Base-by-base conservation (phyloP, 2,888 invertebrate genomes). In the Chironomus tentans region DNA sequence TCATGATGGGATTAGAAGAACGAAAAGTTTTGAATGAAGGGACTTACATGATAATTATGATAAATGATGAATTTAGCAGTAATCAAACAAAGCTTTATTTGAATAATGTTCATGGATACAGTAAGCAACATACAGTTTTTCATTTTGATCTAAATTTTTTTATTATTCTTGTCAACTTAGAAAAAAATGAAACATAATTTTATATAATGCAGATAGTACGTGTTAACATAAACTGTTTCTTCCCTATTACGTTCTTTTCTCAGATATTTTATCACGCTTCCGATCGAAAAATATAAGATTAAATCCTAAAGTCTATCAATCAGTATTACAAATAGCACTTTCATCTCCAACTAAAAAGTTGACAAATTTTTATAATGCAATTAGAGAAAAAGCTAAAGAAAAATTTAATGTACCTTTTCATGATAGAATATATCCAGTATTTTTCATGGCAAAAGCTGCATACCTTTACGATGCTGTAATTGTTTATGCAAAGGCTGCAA, bases 401-500 rank as follows among this genome's bases (percentile, higher is more conserved):
- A 87, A 61, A n/a, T 93, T 93, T 82, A 89, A 90, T 80, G 91
- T 93, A 50, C 93, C 93, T 0, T 91, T 90, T 82, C 92, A 93
- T 81, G 89, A 89, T 79, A 87, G 87, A 79, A 88, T 93, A 75
- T 92, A 91, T 79, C 88, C 91, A 79, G 89, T 89, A 77, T 50
- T 50, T 50, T 87, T 90, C 68, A 89, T 89, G 81, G 92, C 93
- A 0, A 91, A 92, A 0, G 95, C 94, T 0, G 91, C 92, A 0
- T 92, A 94, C 81, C 86, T 93, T 0, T 95, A 93, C 82, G 95
- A 96, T 80, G 94, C 94, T 0, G 93, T 97, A 2, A 89, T 90
- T 82, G 88, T 96, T 76, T 96, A 95, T 85, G 95, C 95, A 0
- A 85, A 89, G 12, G 95, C 95, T 0, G 87, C 94, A 15, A 90